phyloP scores from a whole-genome alignment of 2,113 vertebrate genomes.

The Gavia stellata region DNA sequence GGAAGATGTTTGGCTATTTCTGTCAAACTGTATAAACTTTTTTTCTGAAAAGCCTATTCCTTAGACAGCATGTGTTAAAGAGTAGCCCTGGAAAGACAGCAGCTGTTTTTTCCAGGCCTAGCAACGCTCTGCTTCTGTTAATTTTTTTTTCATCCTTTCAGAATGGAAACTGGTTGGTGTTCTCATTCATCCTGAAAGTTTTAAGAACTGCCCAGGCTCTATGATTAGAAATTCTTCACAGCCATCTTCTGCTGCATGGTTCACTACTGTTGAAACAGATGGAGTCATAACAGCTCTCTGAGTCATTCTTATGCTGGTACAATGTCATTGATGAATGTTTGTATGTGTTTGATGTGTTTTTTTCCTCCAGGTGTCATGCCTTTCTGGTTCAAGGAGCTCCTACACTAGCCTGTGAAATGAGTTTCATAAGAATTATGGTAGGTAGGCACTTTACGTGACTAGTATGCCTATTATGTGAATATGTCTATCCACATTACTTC shows the following conservation, averaged over 20 bases:
- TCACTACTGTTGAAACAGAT: background rate
- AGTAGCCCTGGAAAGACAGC: background rate
- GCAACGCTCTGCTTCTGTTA: background rate
- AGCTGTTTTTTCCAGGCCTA: background rate
- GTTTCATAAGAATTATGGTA: background rate
- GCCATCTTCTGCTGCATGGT: background rate
- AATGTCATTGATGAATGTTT: background rate
- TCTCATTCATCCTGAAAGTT: background rate
- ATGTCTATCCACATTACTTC: background rate
- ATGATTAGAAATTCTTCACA: background rate
- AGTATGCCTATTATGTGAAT: background rate
- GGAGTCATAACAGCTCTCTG: background rate
- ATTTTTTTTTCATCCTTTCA: background rate
- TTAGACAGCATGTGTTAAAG: background rate
- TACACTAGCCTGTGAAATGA: background rate
- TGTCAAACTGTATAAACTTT: constrained; percentile 2
- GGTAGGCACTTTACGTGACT: background rate
- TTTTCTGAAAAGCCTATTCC: background rate
- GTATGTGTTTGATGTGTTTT: background rate
- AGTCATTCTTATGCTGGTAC: background rate
- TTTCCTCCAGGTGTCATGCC: background rate
- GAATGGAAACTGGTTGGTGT: background rate
- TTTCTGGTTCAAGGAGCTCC: background rate
- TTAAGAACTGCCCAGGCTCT: background rate
- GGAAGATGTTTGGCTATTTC: constrained; percentile 33